A percentile compares a stretch with the other conserved stretches of the same genome.
Conservation (phyloP, 2,797 vertebrate species). For the Vireo griseus region DNA sequence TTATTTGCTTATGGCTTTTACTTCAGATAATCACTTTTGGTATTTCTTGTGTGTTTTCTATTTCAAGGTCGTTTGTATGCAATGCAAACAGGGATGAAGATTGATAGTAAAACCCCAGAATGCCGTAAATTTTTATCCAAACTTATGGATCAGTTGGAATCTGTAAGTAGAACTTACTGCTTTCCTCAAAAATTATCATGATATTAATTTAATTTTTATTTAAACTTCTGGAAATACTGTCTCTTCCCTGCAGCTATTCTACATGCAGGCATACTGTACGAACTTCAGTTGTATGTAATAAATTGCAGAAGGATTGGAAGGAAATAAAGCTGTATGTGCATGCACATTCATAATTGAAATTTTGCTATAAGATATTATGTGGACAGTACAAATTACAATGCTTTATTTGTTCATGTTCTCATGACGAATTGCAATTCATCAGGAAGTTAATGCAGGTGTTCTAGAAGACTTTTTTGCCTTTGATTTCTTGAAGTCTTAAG, state of each 20-base stretch:
- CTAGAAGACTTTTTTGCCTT: neutral
- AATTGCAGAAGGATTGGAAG: neutral
- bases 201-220: neutral
- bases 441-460: neutral
- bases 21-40: neutral
- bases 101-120: conserved; percentile 94
- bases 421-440: neutral
- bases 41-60: neutral
- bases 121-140: conserved; percentile 93
- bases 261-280: neutral
- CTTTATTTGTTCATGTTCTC: neutral
- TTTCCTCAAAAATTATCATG: neutral
- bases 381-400: neutral
- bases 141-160: conserved; percentile 96
- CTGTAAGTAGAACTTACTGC: conserved; percentile 75
- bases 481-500: neutral
- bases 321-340: neutral
- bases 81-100: conserved; percentile 97
- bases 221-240: neutral
- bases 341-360: neutral
- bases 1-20: neutral
- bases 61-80: conserved; percentile 90
- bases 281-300: neutral
- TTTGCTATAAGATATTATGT: neutral
- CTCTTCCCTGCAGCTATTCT: neutral